A percentile compares a stretch with the other conserved stretches of the same genome.
phyloP scores from a whole-genome alignment of 2,888 invertebrate genomes.

The Pheosia gnoma region DNA sequence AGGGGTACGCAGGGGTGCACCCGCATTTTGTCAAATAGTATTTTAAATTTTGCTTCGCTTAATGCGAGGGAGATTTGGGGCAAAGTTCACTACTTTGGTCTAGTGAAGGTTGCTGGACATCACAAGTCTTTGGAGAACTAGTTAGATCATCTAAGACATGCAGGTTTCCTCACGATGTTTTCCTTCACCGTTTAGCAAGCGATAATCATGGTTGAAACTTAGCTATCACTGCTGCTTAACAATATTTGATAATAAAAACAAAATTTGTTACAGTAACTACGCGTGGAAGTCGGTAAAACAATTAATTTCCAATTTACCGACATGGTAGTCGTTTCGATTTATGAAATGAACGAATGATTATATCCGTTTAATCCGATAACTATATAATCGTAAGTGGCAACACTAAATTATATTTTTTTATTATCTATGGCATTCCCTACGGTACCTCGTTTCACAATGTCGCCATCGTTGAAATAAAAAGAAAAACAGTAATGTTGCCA shows the following conservation, averaged over 20 bases:
- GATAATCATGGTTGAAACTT: too few species aligned
- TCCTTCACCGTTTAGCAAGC: too few species aligned
- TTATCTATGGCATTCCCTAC: conserved; percentile 58
- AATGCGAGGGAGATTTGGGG: too few species aligned
- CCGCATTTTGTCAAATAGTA: too few species aligned
- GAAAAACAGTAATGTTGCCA: conserved; percentile 48
- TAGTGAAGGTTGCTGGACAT: too few species aligned
- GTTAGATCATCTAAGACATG: too few species aligned
- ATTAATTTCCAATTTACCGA: not conserved
- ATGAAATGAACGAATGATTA: conserved; percentile 50
- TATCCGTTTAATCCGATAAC: conserved; percentile 43
- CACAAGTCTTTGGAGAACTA: too few species aligned
- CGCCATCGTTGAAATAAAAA: conserved; percentile 59
- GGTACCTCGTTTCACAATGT: conserved; percentile 52
- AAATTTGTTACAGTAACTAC: not conserved
- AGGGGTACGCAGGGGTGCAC: too few species aligned
- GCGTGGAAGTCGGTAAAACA: not conserved
- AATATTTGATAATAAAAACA: not conserved
- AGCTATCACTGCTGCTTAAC: not conserved
- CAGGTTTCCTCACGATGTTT: too few species aligned
- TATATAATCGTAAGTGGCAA: conserved; percentile 52
- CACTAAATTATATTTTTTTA: conserved; percentile 56
- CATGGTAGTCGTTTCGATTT: conserved; percentile 22
- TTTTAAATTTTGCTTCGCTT: too few species aligned
- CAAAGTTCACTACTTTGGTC: too few species aligned